These are phyloP conservation scores for Epiblema foenella DNA, from an alignment of 2,888 invertebrate genomes.

Conservation along the genomic window DNA sequence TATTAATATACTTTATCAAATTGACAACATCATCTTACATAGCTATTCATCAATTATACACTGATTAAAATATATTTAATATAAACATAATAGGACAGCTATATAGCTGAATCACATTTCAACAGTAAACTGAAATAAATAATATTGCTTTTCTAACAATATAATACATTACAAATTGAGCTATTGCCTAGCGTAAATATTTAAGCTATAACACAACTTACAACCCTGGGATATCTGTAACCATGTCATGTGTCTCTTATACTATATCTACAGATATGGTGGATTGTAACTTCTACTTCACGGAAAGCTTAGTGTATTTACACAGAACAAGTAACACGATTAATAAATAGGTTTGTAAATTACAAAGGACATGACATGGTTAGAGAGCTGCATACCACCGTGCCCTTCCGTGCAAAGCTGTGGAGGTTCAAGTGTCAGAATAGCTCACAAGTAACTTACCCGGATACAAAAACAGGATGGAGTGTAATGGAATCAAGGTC, in stretches of 20 bases:
- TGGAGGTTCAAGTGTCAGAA: conserved; percentile 69
- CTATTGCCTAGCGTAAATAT: conserved; percentile 71
- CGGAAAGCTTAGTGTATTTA: conserved; percentile 66
- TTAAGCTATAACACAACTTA: conserved; percentile 58
- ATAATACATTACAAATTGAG: conserved; percentile 74
- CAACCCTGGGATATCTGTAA: conserved; percentile 81
- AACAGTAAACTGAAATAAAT: conserved; percentile 71
- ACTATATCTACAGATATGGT: conserved; percentile 55
- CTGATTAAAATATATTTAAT: conserved; percentile 69
- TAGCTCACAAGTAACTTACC: conserved; percentile 65
- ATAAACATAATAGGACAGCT: conserved; percentile 71
- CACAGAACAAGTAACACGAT: conserved; percentile 60
- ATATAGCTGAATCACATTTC: conserved; percentile 76
- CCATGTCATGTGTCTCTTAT: conserved; percentile 69
- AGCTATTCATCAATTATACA: conserved; percentile 65
- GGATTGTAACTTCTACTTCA: conserved; percentile 50
- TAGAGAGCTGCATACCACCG: conserved; percentile 80
- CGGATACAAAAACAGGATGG: conserved; percentile 57
- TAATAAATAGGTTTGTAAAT: conserved; percentile 49
- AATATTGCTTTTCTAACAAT: conserved; percentile 70
- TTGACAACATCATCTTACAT: conserved; percentile 70
- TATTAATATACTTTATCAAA: conserved; percentile 62
- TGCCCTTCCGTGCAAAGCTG: conserved; percentile 76
- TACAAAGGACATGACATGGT: conserved; percentile 73
- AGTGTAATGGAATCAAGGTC: conserved; percentile 49